Conservation (phyloP, 2,797 vertebrate genomes). For the Clarias pachynema region DNA sequence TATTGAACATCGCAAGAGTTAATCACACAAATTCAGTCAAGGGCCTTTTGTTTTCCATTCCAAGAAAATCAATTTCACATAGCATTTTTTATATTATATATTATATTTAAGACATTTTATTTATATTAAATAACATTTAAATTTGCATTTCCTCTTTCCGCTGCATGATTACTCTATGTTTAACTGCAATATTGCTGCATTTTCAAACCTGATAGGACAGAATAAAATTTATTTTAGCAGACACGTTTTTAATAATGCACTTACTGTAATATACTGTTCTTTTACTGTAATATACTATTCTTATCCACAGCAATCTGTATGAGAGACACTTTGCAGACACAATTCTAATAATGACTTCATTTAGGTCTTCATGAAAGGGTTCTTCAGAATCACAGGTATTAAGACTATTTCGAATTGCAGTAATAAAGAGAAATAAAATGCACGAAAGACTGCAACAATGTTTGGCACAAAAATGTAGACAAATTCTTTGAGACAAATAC, state of each 20-base stretch:
- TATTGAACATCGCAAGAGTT: slow-evolving; percentile 23
- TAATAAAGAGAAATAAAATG: background rate
- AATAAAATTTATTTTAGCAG: background rate
- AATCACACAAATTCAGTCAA: slow-evolving; percentile 9
- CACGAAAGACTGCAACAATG: background rate
- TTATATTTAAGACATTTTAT: background rate
- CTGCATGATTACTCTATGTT: background rate
- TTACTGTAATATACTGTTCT: background rate
- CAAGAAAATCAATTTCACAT: background rate
- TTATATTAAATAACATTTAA: background rate
- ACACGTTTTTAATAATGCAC: background rate
- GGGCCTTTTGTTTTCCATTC: slow-evolving; percentile 17
- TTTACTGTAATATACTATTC: background rate
- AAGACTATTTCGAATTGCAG: background rate
- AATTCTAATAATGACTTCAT: background rate
- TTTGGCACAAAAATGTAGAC: background rate
- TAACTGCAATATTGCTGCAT: background rate
- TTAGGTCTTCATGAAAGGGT: background rate
- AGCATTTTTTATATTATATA: background rate
- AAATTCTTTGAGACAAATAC: background rate
- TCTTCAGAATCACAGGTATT: background rate
- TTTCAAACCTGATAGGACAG: background rate
- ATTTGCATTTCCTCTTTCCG: background rate
- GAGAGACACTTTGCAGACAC: background rate
- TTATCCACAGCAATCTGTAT: background rate